Evolutionary conservation across 2,797 vertebrate species (phyloP), one percentile per base, ranked within the genome.

Genomic region (Esox masquinongy): DNA sequence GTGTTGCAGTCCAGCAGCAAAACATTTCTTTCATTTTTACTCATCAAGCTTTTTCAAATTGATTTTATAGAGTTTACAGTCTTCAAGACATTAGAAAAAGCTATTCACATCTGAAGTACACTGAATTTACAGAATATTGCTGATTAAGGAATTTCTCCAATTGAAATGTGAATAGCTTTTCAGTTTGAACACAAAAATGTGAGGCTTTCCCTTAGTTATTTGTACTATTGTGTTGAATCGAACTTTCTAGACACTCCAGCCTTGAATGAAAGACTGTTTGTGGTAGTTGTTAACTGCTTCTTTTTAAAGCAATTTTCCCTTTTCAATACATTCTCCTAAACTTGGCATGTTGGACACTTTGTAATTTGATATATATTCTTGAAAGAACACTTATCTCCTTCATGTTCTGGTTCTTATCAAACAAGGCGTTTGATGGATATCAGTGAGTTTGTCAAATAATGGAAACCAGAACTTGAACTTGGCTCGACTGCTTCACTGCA

Each of bases 401-500:
- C 19, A 4, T 71, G 17, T 43, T 69, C 50, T 16, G 34, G n/a
- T 68, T 49, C 34, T 47, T 8, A 15, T 24, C 34, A 22, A 68
- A 24, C 43, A 12, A 74, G 12, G 26, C 19, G 1, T 12, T 68
- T 77, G 73, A 79, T 17, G 64, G 11, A 36, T 74, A 74, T 26
- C 73, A 75, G 29, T 12, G 3, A 15, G 78, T 68, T 70, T 73
- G 77, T 6, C 14, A 15, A 29, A 50, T 24, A 16, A 81, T 84
- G 86, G 75, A 82, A 74, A 83, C 78, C 31, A 75, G 77, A 86
- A 72, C 69, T 24, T 77, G 29, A 84, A 74, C 85, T 81, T 74
- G 72, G 79, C 79, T 82, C 31, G 67, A 68, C 53, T 76, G 16
- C 31, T 36, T 0, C n/a, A 67, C 26, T 76, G 63, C 79, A 47